Evolutionary conservation across 2,888 invertebrate species (phyloP).

Genomic region (Flabesymbios commensalis): DNA sequence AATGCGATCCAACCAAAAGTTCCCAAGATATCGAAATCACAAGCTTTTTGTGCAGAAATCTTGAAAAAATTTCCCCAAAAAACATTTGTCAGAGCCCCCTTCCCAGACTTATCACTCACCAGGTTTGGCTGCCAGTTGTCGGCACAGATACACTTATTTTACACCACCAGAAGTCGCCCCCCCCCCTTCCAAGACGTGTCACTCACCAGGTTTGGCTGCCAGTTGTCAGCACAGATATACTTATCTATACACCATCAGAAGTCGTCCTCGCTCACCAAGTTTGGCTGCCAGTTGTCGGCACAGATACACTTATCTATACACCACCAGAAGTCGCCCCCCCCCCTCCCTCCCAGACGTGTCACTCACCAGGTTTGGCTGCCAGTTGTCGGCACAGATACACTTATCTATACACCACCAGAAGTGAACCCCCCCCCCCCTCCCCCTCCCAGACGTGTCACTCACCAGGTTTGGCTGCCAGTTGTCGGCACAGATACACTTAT

Average conservation of each 20-base stretch:
- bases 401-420: conserved; percentile 96
- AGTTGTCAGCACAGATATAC: conserved; percentile 88
- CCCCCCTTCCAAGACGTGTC: conserved; percentile 99
- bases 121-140: conserved; percentile 97
- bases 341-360: too few relatives aligned
- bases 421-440: background rate
- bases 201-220: conserved; percentile 88
- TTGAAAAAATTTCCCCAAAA: too few relatives aligned
- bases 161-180: conserved; percentile 98
- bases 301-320: conserved; percentile 99
- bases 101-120: conserved; percentile 43
- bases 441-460: too few relatives aligned
- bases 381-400: conserved; percentile 89
- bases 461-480: conserved; percentile 95
- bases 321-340: conserved; percentile 96
- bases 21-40: too few relatives aligned
- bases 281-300: background rate
- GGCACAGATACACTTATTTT: conserved; percentile 94
- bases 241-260: conserved; percentile 95
- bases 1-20: too few relatives aligned
- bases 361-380: conserved; percentile 88
- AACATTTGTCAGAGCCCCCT: too few relatives aligned
- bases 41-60: too few relatives aligned
- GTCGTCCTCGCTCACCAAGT: background rate
- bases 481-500: conserved; percentile 92